Conservation (phyloP, 2,113 vertebrate species). For the Halichoerus grypus region DNA sequence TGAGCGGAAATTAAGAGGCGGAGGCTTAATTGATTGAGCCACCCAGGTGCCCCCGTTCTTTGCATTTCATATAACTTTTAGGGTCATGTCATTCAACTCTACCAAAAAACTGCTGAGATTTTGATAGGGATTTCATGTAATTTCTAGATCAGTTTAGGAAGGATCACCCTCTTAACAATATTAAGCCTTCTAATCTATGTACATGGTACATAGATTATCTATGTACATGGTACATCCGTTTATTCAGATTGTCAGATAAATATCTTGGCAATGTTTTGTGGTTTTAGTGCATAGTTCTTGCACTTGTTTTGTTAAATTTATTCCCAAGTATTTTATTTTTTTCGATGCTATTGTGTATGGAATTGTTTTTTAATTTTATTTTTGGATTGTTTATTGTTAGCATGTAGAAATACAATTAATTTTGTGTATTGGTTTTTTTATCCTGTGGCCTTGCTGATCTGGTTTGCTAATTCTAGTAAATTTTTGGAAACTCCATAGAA, state of each 20-base stretch:
- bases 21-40: not conserved
- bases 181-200: not conserved
- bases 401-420: not conserved
- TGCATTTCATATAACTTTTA: not conserved
- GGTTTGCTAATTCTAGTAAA: not conserved
- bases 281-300: not conserved
- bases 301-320: not conserved
- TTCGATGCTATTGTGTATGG: not conserved
- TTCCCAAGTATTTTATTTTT: not conserved
- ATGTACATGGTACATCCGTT: not conserved
- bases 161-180: not conserved
- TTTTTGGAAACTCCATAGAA: not conserved
- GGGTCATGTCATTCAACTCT: not conserved
- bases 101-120: not conserved
- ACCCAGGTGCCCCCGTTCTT: not conserved
- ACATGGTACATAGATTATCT: not conserved
- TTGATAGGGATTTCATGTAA: not conserved
- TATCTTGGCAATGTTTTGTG: not conserved
- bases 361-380: constrained; percentile 23
- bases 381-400: not conserved
- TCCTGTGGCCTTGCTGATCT: not conserved
- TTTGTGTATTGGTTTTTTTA: not conserved
- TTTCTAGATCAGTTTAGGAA: not conserved
- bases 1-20: not conserved
- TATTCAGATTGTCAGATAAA: not conserved